phyloP scores from a whole-genome alignment of 2,888 invertebrate genomes.

The Apocheima hispidaria region DNA sequence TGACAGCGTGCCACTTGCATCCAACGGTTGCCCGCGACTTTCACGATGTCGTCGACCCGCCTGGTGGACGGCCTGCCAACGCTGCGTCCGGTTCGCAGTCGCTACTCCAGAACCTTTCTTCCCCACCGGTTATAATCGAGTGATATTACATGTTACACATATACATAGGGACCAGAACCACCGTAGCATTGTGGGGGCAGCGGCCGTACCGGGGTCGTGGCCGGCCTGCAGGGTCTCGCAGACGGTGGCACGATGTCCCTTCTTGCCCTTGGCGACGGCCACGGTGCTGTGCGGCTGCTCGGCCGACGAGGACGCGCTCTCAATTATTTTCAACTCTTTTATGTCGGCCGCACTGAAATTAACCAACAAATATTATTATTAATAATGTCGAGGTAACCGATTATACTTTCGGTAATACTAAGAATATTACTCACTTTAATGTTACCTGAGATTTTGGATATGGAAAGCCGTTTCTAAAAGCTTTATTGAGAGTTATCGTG shows the following conservation, averaged over 20 bases:
- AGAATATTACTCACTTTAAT: conserved; percentile 68
- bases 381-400: background rate
- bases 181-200: background rate
- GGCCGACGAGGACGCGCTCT: conserved; percentile 80
- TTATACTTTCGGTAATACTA: too few species aligned
- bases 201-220: conserved; percentile 52
- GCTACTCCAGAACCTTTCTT: too few species aligned
- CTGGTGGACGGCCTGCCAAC: too few species aligned
- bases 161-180: too few species aligned
- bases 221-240: conserved; percentile 76
- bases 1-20: too few species aligned
- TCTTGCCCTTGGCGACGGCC: conserved; percentile 69
- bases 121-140: too few species aligned
- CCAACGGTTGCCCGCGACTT: too few species aligned
- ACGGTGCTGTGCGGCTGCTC: conserved; percentile 76
- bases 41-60: too few species aligned
- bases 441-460: conserved; percentile 82
- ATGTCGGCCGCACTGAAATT: conserved; percentile 89
- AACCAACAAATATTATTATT: conserved; percentile 9
- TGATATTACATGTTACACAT: too few species aligned
- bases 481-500: conserved; percentile 91
- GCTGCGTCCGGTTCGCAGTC: too few species aligned
- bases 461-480: conserved; percentile 92
- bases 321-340: conserved; percentile 91
- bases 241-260: conserved; percentile 69